Percentiles rank a stretch among this genome's conserved stretches.
These are phyloP conservation scores for Agapornis canus DNA, from an alignment of 2,797 vertebrate genomes.

Conservation along the genomic window DNA sequence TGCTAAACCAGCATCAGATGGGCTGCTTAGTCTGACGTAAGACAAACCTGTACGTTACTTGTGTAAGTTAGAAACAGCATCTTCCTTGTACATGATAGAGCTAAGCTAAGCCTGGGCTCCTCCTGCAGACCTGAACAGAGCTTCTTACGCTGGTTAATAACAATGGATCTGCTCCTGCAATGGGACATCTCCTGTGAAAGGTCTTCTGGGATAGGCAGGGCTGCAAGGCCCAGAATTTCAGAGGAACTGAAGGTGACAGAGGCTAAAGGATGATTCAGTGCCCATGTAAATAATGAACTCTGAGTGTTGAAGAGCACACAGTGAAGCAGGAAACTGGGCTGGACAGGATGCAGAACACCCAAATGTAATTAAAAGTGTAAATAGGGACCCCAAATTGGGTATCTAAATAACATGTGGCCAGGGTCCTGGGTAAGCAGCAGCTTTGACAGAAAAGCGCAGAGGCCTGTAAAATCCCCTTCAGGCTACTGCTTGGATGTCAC, in stretches of 20 bases:
- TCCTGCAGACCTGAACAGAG: neutral
- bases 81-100: neutral
- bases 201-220: neutral
- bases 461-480: neutral
- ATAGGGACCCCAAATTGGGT: neutral
- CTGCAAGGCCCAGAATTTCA: neutral
- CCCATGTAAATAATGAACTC: neutral
- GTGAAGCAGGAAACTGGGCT: neutral
- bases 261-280: neutral
- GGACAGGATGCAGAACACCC: rapidly evolving
- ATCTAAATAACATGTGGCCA: neutral
- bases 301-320: neutral
- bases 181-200: neutral
- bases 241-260: neutral
- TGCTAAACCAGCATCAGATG: neutral
- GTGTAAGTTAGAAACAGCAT: neutral
- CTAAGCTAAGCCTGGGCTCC: neutral
- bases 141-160: neutral
- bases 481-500: neutral
- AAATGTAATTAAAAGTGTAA: neutral
- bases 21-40: neutral
- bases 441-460: neutral
- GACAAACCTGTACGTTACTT: neutral
- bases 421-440: neutral
- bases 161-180: neutral